These are phyloP conservation scores for Hylaeus volcanicus DNA, from an alignment of 1,140 invertebrate species.

Conservation along the genomic window DNA sequence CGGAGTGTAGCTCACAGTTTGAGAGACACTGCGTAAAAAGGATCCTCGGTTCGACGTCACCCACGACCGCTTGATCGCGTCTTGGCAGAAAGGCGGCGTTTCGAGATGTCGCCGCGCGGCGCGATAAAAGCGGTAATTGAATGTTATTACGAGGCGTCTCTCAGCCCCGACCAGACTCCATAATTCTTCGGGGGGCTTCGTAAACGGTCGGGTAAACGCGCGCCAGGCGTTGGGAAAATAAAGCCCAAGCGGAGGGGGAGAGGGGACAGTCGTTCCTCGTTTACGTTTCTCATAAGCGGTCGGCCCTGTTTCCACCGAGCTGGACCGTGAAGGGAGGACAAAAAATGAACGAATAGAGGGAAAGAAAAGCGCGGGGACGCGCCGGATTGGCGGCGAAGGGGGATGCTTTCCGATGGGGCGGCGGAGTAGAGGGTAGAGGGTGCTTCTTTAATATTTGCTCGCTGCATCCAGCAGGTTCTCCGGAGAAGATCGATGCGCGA, in stretches of 20 bases:
- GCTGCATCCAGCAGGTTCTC: conserved; percentile 40
- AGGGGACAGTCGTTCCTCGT: conserved; percentile 26
- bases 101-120: conserved; percentile 2
- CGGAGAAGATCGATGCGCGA: conserved; percentile 43
- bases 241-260: conserved; percentile 24
- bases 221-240: conserved; percentile 1
- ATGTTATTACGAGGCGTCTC: conserved; percentile 28
- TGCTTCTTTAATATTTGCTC: conserved; percentile 62
- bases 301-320: conserved; percentile 12
- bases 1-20: too few relatives aligned
- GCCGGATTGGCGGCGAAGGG: not conserved
- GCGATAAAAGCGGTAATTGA: conserved; percentile 40
- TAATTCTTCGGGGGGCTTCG: conserved; percentile 37
- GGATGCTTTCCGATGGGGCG: not conserved
- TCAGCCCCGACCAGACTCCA: not conserved
- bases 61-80: not conserved
- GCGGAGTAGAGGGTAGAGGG: not conserved
- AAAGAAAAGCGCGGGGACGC: not conserved
- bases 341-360: not conserved
- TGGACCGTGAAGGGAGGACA: not conserved
- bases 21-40: too few relatives aligned
- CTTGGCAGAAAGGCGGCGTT: not conserved
- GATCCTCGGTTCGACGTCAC: too few relatives aligned
- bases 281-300: conserved; percentile 56
- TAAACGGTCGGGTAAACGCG: conserved; percentile 35